Evolutionary conservation across 2,797 vertebrate genomes (phyloP).

Genomic region (Centroberyx gerrardi): DNA sequence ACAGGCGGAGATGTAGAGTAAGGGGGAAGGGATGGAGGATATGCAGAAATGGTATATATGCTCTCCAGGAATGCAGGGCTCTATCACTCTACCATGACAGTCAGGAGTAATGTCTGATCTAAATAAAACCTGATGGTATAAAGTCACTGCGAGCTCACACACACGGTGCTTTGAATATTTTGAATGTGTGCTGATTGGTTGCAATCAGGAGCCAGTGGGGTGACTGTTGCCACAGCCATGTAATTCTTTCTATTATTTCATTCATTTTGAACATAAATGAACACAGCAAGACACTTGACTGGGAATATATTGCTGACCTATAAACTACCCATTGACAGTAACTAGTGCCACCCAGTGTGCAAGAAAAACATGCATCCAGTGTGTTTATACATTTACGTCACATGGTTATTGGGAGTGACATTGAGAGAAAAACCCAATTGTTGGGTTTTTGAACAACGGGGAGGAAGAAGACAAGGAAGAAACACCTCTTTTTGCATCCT

Average conservation of each 20-base stretch:
- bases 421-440: too few species aligned
- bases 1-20: slow-evolving; percentile 48
- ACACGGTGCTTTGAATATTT: slow-evolving; percentile 8
- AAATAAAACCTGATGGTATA: slow-evolving; percentile 30
- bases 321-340: neutral
- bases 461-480: too few species aligned
- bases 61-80: slow-evolving; percentile 25
- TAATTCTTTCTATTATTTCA: neutral
- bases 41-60: slow-evolving; percentile 13
- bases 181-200: slow-evolving; percentile 34
- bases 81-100: slow-evolving; percentile 33
- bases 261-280: neutral
- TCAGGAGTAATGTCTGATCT: slow-evolving; percentile 26
- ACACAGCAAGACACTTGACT: neutral
- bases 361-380: too few species aligned
- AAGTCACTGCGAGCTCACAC: slow-evolving; percentile 4
- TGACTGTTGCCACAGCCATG: neutral
- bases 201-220: slow-evolving; percentile 19
- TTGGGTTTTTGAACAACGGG: too few species aligned
- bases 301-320: slow-evolving; percentile 5
- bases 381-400: too few species aligned
- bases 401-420: too few species aligned
- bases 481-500: too few species aligned
- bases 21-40: slow-evolving; percentile 14
- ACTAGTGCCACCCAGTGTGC: neutral